Conservation (phyloP, 2,888 invertebrate species). For the Chelonus formosanus region DNA sequence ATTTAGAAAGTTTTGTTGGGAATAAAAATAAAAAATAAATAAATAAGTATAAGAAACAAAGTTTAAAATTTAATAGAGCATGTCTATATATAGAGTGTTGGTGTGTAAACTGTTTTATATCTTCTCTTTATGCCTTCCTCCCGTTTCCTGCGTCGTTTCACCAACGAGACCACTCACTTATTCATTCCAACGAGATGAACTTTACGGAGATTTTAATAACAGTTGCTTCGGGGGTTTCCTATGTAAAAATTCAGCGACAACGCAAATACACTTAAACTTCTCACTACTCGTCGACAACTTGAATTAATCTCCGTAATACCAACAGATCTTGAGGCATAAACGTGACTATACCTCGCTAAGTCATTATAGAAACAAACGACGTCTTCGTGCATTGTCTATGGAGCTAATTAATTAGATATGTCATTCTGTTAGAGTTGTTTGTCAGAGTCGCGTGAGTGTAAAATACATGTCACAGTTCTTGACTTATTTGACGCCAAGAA, state of each 20-base stretch:
- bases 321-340: background rate
- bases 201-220: slow-evolving; percentile 58
- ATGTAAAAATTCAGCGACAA: slow-evolving; percentile 20
- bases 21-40: slow-evolving; percentile 11
- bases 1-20: too few species aligned
- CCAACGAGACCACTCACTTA: slow-evolving; percentile 52
- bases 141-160: slow-evolving; percentile 43
- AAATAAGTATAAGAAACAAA: slow-evolving; percentile 31
- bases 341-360: background rate
- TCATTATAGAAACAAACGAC: slow-evolving; percentile 18
- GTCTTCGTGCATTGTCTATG: slow-evolving; percentile 14
- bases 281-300: background rate
- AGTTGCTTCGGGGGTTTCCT: background rate
- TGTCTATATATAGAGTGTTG: slow-evolving; percentile 48
- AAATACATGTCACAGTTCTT: slow-evolving; percentile 5
- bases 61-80: slow-evolving; percentile 33
- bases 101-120: slow-evolving; percentile 57
- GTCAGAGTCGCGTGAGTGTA: background rate
- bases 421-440: slow-evolving; percentile 3
- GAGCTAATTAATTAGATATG: slow-evolving; percentile 4
- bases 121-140: slow-evolving; percentile 42
- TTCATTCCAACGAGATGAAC: slow-evolving; percentile 54
- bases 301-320: background rate
- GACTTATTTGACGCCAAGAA: background rate
- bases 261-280: slow-evolving; percentile 20